phyloP scores from a whole-genome alignment of 2,888 invertebrate genomes.

The Athrips mouffetella region DNA sequence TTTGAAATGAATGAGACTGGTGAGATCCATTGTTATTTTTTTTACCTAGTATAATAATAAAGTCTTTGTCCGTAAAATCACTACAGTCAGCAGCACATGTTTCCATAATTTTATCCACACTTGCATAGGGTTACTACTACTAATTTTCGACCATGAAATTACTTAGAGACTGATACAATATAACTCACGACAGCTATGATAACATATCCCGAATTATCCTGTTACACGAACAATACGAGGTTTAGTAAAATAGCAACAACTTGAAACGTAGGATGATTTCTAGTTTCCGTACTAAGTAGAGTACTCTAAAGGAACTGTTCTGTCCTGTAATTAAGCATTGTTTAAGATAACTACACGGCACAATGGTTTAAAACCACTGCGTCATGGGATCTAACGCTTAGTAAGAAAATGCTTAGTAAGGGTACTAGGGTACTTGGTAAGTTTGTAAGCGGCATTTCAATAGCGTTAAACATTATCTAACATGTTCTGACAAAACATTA shows the following conservation, averaged over 20 bases:
- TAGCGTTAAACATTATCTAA: neutral
- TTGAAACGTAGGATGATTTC: constrained; percentile 35
- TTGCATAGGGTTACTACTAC: too few species aligned
- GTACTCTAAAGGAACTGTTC: constrained; percentile 35
- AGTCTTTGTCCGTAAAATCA: too few species aligned
- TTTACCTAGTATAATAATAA: too few species aligned
- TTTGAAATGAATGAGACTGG: too few species aligned
- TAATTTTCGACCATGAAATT: constrained; percentile 11
- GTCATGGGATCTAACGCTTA: constrained; percentile 41
- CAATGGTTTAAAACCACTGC: constrained; percentile 35
- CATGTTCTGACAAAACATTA: neutral
- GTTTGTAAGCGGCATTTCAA: constrained; percentile 11
- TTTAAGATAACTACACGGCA: constrained; percentile 37
- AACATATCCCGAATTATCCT: neutral
- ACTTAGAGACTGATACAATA: neutral
- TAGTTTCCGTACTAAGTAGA: constrained; percentile 38
- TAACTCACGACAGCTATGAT: neutral
- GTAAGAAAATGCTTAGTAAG: constrained; percentile 29
- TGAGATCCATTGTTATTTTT: too few species aligned
- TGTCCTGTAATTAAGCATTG: constrained; percentile 35
- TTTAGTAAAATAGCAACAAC: too few species aligned
- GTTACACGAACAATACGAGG: neutral
- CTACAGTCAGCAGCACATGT: too few species aligned
- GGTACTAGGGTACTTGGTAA: constrained; percentile 26
- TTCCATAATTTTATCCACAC: too few species aligned